phyloP scores from a whole-genome alignment of 2,797 vertebrate species.

The Heteromormyrus szaboi region DNA sequence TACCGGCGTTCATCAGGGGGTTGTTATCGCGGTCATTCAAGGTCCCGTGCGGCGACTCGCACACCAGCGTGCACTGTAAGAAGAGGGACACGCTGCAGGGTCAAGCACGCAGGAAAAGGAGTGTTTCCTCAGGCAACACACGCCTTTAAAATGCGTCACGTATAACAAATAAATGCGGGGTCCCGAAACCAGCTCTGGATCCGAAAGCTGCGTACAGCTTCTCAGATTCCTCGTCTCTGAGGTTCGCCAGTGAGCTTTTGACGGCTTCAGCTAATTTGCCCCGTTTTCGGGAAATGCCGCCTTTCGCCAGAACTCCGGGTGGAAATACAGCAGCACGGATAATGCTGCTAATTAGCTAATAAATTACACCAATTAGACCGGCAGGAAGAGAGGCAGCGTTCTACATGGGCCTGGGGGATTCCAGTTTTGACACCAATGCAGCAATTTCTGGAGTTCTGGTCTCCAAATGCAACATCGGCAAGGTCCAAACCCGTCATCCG shows the following conservation, averaged over 20 bases:
- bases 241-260: neutral
- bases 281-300: neutral
- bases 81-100: conserved; percentile 12
- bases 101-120: conserved; percentile 25
- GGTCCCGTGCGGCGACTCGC: conserved; percentile 67
- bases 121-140: neutral
- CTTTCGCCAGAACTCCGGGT: neutral
- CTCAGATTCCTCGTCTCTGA: neutral
- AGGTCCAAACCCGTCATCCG: neutral
- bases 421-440: neutral
- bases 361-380: conserved; percentile 2
- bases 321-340: neutral
- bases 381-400: neutral
- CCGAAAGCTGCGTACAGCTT: neutral
- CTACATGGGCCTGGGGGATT: neutral
- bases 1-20: conserved; percentile 80
- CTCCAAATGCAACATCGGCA: neutral
- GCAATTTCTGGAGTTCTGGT: neutral
- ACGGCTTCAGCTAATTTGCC: neutral
- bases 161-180: neutral
- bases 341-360: neutral
- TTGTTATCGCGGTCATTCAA: conserved; percentile 68
- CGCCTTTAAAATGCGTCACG: neutral
- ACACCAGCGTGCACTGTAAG: conserved; percentile 77
- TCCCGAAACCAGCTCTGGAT: neutral